Evolutionary conservation across 2,113 vertebrate species (phyloP).

Genomic region (Anseranas semipalmata): DNA sequence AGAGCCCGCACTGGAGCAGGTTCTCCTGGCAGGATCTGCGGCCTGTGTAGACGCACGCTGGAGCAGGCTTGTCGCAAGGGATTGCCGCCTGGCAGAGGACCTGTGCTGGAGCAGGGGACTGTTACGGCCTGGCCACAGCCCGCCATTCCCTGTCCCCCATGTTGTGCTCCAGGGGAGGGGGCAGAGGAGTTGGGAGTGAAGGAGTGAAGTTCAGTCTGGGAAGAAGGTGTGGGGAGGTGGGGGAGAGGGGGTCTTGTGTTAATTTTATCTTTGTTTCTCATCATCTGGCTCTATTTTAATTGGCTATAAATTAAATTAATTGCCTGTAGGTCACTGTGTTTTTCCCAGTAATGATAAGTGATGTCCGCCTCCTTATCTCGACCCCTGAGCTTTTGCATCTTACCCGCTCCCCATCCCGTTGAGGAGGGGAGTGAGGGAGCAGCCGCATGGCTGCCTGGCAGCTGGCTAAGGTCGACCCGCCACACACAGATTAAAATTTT

Average conservation of each 20-base stretch:
- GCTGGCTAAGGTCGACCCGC: neutral
- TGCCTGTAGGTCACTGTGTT: neutral
- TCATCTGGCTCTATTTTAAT: neutral
- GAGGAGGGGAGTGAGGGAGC: neutral
- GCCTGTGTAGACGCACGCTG: neutral
- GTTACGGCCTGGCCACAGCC: neutral
- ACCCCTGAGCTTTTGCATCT: neutral
- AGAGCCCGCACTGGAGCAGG: rapidly evolving
- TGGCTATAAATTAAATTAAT: neutral
- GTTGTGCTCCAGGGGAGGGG: rapidly evolving
- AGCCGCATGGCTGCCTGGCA: neutral
- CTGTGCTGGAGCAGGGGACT: neutral
- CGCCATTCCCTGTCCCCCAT: neutral
- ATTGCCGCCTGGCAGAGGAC: neutral
- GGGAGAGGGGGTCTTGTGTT: neutral
- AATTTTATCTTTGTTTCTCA: neutral
- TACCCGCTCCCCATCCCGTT: neutral
- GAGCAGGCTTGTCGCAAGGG: neutral
- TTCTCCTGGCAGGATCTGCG: neutral
- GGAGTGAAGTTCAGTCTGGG: neutral
- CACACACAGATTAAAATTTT: neutral
- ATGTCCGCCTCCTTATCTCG: neutral
- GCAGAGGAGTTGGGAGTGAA: neutral
- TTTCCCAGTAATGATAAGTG: neutral
- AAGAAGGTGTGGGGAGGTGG: neutral